Percentiles rank a stretch among this genome's conserved stretches.
phyloP scores from a whole-genome alignment of 2,888 invertebrate genomes.

The Biston stratarius region DNA sequence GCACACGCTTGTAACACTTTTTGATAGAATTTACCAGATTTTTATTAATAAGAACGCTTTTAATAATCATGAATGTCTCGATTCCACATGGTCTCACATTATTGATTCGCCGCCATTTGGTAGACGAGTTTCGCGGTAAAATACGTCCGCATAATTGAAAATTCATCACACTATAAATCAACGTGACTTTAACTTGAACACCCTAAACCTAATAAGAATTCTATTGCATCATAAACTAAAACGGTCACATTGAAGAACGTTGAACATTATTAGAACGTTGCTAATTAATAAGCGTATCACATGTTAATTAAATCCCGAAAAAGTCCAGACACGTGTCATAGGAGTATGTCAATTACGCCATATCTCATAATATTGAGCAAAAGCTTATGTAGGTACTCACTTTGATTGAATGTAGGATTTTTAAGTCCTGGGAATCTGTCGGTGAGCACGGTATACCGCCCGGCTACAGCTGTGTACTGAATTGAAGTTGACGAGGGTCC shows the following conservation, averaged over 20 bases:
- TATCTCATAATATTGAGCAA: not conserved
- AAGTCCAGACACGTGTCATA: not conserved
- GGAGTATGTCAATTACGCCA: not conserved
- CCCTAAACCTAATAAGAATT: conserved; percentile 27
- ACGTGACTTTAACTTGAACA: conserved; percentile 7
- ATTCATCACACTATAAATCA: not conserved
- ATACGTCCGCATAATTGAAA: conserved; percentile 20
- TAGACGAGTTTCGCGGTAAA: conserved; percentile 56
- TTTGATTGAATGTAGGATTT: conserved; percentile 76
- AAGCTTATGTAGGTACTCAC: conserved; percentile 63
- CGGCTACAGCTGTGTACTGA: conserved; percentile 76
- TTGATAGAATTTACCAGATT: not conserved
- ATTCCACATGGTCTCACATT: conserved; percentile 61
- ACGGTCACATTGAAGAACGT: conserved; percentile 18
- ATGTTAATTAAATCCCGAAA: conserved; percentile 11
- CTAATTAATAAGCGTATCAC: conserved; percentile 39
- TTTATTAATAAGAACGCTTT: not conserved
- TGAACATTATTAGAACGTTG: conserved; percentile 14
- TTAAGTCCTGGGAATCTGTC: conserved; percentile 68
- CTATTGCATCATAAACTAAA: conserved; percentile 34
- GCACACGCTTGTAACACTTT: not conserved
- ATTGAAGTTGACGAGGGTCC: conserved; percentile 76
- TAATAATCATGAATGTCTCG: conserved; percentile 12
- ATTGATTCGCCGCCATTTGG: conserved; percentile 75
- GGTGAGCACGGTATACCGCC: conserved; percentile 55